A percentile compares a stretch with the other conserved stretches of the same genome.
Conservation (phyloP, 2,888 invertebrate genomes). For the Ochropleura plecta region DNA sequence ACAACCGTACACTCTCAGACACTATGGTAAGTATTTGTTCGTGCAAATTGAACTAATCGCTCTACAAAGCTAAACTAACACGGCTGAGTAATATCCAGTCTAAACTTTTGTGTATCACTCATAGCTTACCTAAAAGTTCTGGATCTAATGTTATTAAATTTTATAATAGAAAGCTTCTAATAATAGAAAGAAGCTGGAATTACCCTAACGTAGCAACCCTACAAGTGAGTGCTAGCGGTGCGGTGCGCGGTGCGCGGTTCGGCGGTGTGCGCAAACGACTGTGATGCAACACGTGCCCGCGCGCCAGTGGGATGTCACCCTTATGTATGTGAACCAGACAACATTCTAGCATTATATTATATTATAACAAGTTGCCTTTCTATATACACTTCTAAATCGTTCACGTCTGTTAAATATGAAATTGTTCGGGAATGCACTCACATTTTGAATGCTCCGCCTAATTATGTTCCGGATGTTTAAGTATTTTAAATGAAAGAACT, state of each 20-base stretch:
- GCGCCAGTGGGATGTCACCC: slow-evolving; percentile 45
- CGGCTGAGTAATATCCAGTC: neutral
- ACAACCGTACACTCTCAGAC: neutral
- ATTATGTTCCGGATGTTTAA: neutral
- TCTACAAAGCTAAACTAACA: neutral
- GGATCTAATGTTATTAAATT: too few species aligned
- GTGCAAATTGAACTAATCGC: neutral
- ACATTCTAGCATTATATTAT: slow-evolving; percentile 5
- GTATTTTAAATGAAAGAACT: neutral
- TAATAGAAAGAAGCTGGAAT: neutral
- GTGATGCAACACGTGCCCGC: slow-evolving; percentile 64
- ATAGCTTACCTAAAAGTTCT: too few species aligned
- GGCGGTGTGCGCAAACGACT: slow-evolving; percentile 50
- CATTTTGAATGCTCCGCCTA: neutral
- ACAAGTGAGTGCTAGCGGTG: neutral
- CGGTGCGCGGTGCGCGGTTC: slow-evolving; percentile 56
- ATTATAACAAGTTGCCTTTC: neutral
- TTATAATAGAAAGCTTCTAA: neutral
- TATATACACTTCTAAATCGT: neutral
- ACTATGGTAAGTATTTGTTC: neutral
- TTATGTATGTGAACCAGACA: slow-evolving; percentile 34
- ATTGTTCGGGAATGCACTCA: neutral
- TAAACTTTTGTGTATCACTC: neutral
- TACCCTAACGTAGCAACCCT: slow-evolving; percentile 35
- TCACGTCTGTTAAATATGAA: neutral